These are phyloP conservation scores for Ceramica pisi DNA, from an alignment of 2,888 invertebrate species.

Conservation along the genomic window DNA sequence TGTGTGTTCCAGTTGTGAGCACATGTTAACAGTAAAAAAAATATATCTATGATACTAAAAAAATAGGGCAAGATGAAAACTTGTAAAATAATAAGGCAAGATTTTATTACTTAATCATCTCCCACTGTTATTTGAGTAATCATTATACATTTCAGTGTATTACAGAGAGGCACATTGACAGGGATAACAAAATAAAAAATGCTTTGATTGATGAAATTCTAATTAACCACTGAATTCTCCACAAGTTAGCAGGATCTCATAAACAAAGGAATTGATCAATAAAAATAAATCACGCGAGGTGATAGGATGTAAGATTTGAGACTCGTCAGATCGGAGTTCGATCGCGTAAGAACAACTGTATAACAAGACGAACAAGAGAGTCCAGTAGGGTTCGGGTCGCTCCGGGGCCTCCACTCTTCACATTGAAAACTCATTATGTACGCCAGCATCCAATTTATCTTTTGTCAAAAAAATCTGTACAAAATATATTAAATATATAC, in stretches of 20 bases:
- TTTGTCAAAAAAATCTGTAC: conserved; percentile 91
- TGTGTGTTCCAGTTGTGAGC: conserved; percentile 53
- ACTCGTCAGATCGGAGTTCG: conserved; percentile 75
- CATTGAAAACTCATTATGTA: conserved; percentile 89
- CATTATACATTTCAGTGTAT: conserved; percentile 84
- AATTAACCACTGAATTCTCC: conserved; percentile 90
- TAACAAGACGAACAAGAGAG: conserved; percentile 81
- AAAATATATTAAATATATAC: conserved; percentile 92
- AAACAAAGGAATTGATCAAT: conserved; percentile 90
- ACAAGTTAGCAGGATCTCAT: conserved; percentile 89
- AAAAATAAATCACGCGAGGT: conserved; percentile 78
- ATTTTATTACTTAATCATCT: conserved; percentile 85
- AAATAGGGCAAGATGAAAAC: conserved; percentile 82
- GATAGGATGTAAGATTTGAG: conserved; percentile 70
- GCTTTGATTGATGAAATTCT: conserved; percentile 89
- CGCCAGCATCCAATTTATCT: conserved; percentile 91
- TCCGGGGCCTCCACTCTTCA: conserved; percentile 86
- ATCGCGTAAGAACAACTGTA: conserved; percentile 74
- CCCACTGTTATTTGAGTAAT: conserved; percentile 87
- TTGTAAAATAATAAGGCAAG: conserved; percentile 87
- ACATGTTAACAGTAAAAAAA: conserved; percentile 44
- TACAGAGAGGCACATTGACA: conserved; percentile 88
- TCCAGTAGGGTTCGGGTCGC: conserved; percentile 81
- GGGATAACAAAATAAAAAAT: conserved; percentile 91
- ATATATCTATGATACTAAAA: conserved; percentile 43